Evolutionary conservation across 2,797 vertebrate species (phyloP), one percentile per base, ranked within the genome.

Genomic region (Diglossa cyanea): DNA sequence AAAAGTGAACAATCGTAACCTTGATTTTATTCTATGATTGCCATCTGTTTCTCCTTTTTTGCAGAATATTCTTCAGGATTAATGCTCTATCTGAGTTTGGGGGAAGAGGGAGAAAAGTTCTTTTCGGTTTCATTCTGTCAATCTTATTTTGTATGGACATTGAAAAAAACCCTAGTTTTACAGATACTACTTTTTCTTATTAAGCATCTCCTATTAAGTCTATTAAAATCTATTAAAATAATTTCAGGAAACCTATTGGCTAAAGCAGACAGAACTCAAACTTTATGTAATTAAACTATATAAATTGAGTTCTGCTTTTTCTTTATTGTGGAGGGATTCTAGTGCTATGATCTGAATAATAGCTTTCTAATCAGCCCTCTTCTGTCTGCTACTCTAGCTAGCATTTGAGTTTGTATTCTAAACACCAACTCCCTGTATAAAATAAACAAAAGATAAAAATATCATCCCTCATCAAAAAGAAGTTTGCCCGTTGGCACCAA

Each of bases 1-100:
- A 93, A 74, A 94, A 95, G n/a, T 91, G 91, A 95, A 86, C 90
- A 91, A 40, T 86, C 95, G 20, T 90, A 92, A 94, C 65, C 62
- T 80, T 90, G 85, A 88, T 72, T 95, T 94, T 93, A 84, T 80
- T 71, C 66, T 90, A 10, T 55, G 57, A 47, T 19, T 94, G 33
- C 93, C 86, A 92, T 95, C 73, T 95, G 80, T 4, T 95, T 91
- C 80, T 77, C 65, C 28, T 65, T 4, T 73, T 62, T 88, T 55
- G 33, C 50, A 66, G 62, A 81, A 65, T 78, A 58, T 79, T 84
- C 51, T 60, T 78, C 40, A 60, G 47, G 12, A 79, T 45, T 70
- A 62, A 48, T 94, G 25, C 12, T 55, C 20, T 78, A 0, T 42
- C 9, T 75, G 17, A 11, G 11, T 60, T 92, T 75, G 11, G 7